Conservation (phyloP, 2,888 invertebrate species). For the Drosophila pegasa region DNA sequence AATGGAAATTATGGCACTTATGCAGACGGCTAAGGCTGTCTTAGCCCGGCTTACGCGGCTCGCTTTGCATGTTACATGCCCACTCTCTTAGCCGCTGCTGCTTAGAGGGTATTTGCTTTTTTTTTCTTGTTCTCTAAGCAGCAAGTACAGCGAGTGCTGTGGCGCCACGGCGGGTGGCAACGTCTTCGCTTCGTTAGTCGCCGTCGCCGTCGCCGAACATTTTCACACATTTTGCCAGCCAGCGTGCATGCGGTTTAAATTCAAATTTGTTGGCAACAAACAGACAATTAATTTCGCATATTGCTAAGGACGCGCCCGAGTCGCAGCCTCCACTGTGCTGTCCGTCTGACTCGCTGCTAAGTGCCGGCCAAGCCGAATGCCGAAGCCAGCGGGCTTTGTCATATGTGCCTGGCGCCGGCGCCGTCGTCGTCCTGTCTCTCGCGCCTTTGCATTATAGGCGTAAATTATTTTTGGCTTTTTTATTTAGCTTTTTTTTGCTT, state of each 20-base stretch:
- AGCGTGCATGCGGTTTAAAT: constrained; percentile 75
- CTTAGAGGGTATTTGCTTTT: constrained; percentile 8
- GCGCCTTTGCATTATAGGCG: constrained; percentile 30
- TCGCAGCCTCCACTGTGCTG: no score
- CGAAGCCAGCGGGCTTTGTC: constrained; percentile 9
- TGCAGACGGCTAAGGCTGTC: neutral
- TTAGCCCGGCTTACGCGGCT: no score
- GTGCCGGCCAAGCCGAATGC: neutral
- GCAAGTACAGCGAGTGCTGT: neutral
- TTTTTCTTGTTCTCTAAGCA: neutral
- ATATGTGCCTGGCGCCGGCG: neutral
- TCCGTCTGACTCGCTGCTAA: constrained; percentile 4
- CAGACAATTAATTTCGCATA: constrained; percentile 81
- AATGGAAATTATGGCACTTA: no score
- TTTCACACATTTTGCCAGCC: constrained; percentile 71
- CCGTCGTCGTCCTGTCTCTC: neutral
- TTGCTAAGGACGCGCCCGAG: constrained; percentile 63
- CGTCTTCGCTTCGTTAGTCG: constrained; percentile 53
- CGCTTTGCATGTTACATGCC: neutral
- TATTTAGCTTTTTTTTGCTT: neutral
- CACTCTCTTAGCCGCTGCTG: neutral
- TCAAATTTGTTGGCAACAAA: constrained; percentile 81
- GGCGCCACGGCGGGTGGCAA: constrained; percentile 7
- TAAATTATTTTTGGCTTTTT: constrained; percentile 23
- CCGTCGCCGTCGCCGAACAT: constrained; percentile 44